These are phyloP conservation scores for Drosophila pandora DNA, from an alignment of 1,140 invertebrate genomes.

Conservation along the genomic window DNA sequence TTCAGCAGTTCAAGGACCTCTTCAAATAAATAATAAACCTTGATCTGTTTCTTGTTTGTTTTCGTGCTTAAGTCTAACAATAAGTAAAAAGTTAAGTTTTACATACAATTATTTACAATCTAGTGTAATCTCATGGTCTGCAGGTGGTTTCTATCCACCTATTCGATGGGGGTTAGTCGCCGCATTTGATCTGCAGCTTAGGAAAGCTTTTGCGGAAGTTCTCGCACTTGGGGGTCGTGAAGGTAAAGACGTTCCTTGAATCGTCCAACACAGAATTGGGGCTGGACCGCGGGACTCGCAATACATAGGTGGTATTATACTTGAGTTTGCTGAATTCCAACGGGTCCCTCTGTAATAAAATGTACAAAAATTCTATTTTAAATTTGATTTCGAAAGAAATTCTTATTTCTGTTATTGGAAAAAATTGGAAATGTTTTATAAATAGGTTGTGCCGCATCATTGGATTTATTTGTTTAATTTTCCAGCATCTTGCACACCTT, in stretches of 20 bases:
- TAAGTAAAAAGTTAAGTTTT: slow-evolving; percentile 69
- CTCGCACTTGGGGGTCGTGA: slow-evolving; percentile 78
- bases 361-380: not conserved
- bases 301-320: slow-evolving; percentile 77
- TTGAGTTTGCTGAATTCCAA: slow-evolving; percentile 78
- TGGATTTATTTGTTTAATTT: slow-evolving; percentile 2
- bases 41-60: slow-evolving; percentile 32
- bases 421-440: slow-evolving; percentile 21
- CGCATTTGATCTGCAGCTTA: slow-evolving; percentile 73
- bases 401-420: not conserved
- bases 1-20: slow-evolving; percentile 75
- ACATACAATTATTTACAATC: slow-evolving; percentile 75
- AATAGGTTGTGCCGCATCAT: not conserved
- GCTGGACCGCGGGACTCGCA: slow-evolving; percentile 52
- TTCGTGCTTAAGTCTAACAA: slow-evolving; percentile 54
- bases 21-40: slow-evolving; percentile 64
- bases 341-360: slow-evolving; percentile 70
- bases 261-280: slow-evolving; percentile 61
- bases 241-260: slow-evolving; percentile 57
- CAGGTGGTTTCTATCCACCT: slow-evolving; percentile 1
- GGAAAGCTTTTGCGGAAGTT: slow-evolving; percentile 73
- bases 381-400: not conserved
- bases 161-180: slow-evolving; percentile 27
- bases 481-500: not conserved
- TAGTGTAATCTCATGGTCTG: slow-evolving; percentile 69